These are phyloP conservation scores for Podarcis raffonei DNA, from an alignment of 2,113 vertebrate genomes.

Conservation along the genomic window DNA sequence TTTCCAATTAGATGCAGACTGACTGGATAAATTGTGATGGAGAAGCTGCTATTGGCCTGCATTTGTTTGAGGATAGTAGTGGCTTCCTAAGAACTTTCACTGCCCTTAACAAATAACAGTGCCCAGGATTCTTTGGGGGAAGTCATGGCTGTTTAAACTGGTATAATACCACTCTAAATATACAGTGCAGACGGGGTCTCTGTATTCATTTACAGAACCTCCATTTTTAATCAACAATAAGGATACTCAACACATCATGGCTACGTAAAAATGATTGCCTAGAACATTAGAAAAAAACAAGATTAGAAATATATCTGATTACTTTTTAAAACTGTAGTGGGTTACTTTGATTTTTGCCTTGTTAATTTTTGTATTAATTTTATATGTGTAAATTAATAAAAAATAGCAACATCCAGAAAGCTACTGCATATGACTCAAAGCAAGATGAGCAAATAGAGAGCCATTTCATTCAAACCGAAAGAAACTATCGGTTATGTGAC, in stretches of 20 bases:
- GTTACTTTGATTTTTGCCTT: not conserved
- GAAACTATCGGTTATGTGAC: not conserved
- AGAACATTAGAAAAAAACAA: not conserved
- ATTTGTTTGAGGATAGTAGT: too few relatives aligned
- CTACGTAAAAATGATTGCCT: not conserved
- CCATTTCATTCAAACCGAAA: not conserved
- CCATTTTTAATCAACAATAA: not conserved
- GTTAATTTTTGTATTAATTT: not conserved
- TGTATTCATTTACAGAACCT: not conserved
- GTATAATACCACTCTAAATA: too few relatives aligned
- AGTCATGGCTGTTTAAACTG: too few relatives aligned
- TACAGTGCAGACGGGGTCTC: not conserved
- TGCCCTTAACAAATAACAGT: too few relatives aligned
- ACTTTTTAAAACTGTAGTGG: not conserved
- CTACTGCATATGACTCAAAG: not conserved
- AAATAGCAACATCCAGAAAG: not conserved
- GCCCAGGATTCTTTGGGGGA: too few relatives aligned
- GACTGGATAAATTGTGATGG: not conserved
- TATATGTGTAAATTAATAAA: not conserved
- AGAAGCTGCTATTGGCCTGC: not conserved
- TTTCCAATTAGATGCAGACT: not conserved
- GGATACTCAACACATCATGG: not conserved
- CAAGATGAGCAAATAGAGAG: slow-evolving; percentile 1
- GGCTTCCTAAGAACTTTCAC: too few relatives aligned
- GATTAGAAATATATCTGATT: not conserved